Conservation (phyloP, 2,888 invertebrate genomes). For the Graphium colonna region DNA sequence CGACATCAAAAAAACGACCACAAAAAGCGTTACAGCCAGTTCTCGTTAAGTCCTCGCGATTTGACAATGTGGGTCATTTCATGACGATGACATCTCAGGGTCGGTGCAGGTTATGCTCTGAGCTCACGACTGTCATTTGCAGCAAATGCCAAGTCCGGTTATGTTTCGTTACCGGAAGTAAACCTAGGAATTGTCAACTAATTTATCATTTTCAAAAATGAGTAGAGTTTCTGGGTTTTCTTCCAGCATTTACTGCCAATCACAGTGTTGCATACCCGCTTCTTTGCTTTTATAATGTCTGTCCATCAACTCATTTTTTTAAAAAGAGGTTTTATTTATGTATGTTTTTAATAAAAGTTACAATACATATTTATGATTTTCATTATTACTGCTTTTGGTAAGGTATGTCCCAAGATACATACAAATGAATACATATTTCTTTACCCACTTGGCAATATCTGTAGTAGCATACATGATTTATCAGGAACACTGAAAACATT, state of each 20-base stretch:
- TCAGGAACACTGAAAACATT: constrained; percentile 25
- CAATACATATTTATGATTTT: constrained; percentile 14
- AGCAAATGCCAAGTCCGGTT: no score
- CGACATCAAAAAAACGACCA: constrained; percentile 21
- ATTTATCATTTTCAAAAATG: no score
- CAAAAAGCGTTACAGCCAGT: constrained; percentile 7
- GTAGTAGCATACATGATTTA: constrained; percentile 23
- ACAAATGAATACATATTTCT: constrained; percentile 21
- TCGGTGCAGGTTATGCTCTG: no score
- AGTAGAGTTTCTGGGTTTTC: constrained; percentile 7
- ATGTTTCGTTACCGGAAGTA: background rate
- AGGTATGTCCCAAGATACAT: constrained; percentile 24
- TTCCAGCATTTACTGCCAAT: background rate
- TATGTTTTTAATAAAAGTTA: constrained; percentile 25
- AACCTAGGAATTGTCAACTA: constrained; percentile 29
- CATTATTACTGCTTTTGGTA: constrained; percentile 12
- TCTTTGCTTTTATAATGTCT: no score
- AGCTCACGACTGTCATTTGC: no score
- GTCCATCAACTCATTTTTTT: background rate
- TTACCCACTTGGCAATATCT: constrained; percentile 22
- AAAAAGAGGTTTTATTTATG: constrained; percentile 3
- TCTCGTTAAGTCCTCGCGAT: no score
- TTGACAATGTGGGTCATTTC: no score
- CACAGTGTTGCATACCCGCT: background rate
- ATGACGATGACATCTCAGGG: no score